Evolutionary conservation across 2,113 vertebrate genomes (phyloP).

Genomic region (Philantomba maxwellii): DNA sequence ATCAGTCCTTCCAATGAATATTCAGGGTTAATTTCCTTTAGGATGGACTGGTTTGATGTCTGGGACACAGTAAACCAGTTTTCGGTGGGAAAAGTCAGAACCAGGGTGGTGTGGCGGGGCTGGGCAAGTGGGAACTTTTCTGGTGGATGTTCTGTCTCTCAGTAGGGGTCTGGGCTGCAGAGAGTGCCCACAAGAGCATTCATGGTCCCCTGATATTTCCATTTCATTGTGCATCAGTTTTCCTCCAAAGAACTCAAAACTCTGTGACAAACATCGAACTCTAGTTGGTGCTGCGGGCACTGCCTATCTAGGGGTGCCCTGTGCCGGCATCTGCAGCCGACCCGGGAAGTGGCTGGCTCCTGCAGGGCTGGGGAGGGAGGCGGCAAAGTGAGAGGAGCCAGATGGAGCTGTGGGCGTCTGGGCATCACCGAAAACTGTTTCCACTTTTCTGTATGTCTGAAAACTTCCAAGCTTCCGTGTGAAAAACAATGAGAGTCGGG

Average conservation of each 20-base stretch:
- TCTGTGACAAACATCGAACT: not conserved
- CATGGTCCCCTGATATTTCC: not conserved
- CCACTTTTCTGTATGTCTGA: not conserved
- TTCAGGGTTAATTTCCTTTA: not conserved
- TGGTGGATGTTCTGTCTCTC: not conserved
- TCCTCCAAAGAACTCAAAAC: not conserved
- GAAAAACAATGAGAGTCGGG: not conserved
- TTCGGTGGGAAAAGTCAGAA: not conserved
- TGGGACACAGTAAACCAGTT: not conserved
- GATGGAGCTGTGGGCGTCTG: accelerated
- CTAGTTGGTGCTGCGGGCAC: accelerated
- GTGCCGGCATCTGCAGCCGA: not conserved
- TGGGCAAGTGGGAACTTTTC: not conserved
- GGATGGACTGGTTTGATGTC: not conserved
- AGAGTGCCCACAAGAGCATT: too few species aligned
- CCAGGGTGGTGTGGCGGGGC: too few species aligned
- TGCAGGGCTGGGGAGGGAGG: not conserved
- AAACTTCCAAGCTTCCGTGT: not conserved
- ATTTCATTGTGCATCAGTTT: not conserved
- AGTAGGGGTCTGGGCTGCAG: not conserved
- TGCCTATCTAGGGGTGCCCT: not conserved
- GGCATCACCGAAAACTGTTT: accelerated
- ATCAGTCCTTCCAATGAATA: not conserved
- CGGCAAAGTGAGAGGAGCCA: too few species aligned
- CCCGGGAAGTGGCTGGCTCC: not conserved